Evolutionary conservation across 2,113 vertebrate genomes (phyloP), one percentile per base, ranked within the genome.

Genomic region (Sinocyclocheilus rhinocerous): DNA sequence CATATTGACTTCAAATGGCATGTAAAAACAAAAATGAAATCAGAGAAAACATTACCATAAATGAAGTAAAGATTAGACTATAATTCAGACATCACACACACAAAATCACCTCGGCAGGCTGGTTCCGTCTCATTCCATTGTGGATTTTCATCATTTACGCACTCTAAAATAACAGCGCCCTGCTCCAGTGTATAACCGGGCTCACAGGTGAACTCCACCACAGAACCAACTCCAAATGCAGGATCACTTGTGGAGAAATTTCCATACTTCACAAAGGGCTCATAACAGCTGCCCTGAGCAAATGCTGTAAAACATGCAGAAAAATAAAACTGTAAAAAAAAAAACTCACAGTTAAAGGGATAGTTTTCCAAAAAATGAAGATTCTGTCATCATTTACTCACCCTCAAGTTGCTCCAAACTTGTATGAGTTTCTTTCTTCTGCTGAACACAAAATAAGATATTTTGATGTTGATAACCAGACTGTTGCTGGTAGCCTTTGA

Each of bases 71-170:
- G 36, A 12, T 12, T 16, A 48, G 9, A 70, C 75, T 26, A 24
- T 63, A 24, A 6, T 7, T 39, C 18, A 52, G 18, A 57, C 2
- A 8, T 69, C 26, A 39, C 26, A 78, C 73, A 87, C 33, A 61
- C 70, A 81, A 18, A 76, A 59, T 92, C 85, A 99, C 98, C 98
- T 83, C 97, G 94, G 83, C 98, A 99, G 0, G 97, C 98, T 0
- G 98, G 98, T 85, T 99, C 98, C 0, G 98, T 99, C 94, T 99
- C 98, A 0, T 99, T 99, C 98, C 98, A 99, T 93, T 98, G 98
- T 0, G 98, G 97, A 86, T 97, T 97, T 0, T 92, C 93, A 48
- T 94, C 93, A 16, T 99, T 96, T 0, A 98, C 92, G 0, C 98
- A 99, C 88, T 99, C 97, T 0, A 99, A 98, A 93, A 97, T 96